phyloP scores from a whole-genome alignment of 2,113 vertebrate genomes.

The Sphyrna mokarran region DNA sequence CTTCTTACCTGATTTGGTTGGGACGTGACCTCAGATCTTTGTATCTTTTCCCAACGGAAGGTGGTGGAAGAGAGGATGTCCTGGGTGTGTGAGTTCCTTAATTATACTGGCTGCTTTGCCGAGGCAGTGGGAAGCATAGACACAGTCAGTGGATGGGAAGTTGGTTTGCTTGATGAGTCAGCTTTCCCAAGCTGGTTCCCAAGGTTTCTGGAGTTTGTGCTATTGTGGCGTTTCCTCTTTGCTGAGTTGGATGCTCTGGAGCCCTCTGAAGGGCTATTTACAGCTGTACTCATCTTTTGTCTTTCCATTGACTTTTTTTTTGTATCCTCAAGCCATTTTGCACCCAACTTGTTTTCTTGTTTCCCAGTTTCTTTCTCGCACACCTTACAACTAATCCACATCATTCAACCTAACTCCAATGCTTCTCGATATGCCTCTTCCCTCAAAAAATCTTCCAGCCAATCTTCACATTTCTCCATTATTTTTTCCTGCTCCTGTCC shows the following conservation, averaged over 20 bases:
- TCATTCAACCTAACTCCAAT: background rate
- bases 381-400: background rate
- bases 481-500: background rate
- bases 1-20: too few species aligned
- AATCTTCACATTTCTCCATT: conserved; percentile 14
- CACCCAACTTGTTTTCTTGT: background rate
- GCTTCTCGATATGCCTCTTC: background rate
- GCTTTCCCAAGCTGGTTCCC: too few species aligned
- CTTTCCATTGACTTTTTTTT: background rate
- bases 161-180: too few species aligned
- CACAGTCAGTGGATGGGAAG: too few species aligned
- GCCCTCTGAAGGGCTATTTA: background rate
- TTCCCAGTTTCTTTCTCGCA: background rate
- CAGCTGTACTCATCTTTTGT: background rate
- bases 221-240: background rate
- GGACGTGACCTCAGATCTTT: too few species aligned
- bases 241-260: background rate
- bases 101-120: too few species aligned
- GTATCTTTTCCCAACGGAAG: too few species aligned
- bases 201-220: background rate
- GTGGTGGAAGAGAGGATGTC: too few species aligned
- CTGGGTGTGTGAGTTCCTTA: too few species aligned
- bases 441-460: background rate
- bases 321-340: background rate
- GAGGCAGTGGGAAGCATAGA: too few species aligned